Percentiles rank a stretch among this genome's conserved stretches.
phyloP scores from a whole-genome alignment of 2,113 vertebrate genomes.

The Onychorhynchus coronatus region DNA sequence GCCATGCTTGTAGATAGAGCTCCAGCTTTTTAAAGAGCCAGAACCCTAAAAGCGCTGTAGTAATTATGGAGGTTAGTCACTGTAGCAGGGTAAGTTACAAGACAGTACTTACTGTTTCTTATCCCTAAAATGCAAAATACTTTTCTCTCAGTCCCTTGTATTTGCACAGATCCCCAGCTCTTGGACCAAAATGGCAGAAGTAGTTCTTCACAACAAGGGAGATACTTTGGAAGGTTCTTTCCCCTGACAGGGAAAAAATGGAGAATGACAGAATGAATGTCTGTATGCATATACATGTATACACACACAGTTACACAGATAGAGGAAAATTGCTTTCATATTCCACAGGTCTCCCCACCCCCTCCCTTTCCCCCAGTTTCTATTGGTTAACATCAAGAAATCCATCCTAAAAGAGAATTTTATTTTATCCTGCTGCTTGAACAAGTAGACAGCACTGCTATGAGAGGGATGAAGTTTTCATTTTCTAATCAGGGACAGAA shows the following conservation, averaged over 20 bases:
- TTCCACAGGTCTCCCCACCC: background rate
- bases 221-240: background rate
- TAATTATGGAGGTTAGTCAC: background rate
- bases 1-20: background rate
- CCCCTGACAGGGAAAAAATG: background rate
- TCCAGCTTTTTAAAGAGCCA: background rate
- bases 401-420: background rate
- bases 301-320: background rate
- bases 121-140: background rate
- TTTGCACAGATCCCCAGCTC: background rate
- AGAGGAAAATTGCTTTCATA: background rate
- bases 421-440: background rate
- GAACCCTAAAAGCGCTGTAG: background rate
- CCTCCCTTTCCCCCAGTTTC: background rate
- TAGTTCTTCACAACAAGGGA: background rate
- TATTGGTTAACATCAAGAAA: background rate
- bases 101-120: background rate
- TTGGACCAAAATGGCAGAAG: background rate
- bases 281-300: rapidly evolving
- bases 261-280: background rate
- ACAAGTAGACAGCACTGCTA: background rate
- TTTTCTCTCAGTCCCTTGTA: background rate
- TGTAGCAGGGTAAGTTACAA: background rate
- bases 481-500: background rate
- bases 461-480: background rate